phyloP scores from a whole-genome alignment of 2,113 vertebrate species.

The Burhinus oedicnemus region DNA sequence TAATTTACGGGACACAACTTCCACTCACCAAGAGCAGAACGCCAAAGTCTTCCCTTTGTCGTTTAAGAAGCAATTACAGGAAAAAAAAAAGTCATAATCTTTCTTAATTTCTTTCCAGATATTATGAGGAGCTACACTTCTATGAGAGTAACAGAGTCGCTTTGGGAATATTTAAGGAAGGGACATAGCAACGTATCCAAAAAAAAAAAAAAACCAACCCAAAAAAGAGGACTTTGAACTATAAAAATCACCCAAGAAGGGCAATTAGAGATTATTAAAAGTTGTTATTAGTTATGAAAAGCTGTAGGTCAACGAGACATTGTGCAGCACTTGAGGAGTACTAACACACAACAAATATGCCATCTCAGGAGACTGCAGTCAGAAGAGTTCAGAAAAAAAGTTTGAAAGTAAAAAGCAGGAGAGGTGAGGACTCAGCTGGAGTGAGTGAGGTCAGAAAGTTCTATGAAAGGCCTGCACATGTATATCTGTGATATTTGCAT shows the following conservation, averaged over 20 bases:
- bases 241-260: neutral
- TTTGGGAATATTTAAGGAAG: neutral
- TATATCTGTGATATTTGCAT: neutral
- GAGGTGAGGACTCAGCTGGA: neutral
- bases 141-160: neutral
- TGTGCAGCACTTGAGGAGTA: neutral
- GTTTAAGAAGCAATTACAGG: neutral
- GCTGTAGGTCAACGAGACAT: neutral
- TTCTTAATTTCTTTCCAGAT: neutral
- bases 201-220: neutral
- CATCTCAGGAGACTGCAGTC: neutral
- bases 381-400: neutral
- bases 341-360: neutral
- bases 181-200: neutral
- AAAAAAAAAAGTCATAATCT: neutral
- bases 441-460: neutral
- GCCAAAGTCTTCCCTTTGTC: neutral
- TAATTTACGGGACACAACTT: neutral
- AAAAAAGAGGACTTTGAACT: neutral
- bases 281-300: neutral
- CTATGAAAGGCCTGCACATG: neutral
- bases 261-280: neutral
- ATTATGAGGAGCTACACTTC: neutral
- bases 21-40: neutral
- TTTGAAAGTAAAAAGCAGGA: neutral